Evolutionary conservation across 1,140 invertebrate genomes (phyloP), one percentile per base, ranked within the genome.

Genomic region (Bombus consobrinus): DNA sequence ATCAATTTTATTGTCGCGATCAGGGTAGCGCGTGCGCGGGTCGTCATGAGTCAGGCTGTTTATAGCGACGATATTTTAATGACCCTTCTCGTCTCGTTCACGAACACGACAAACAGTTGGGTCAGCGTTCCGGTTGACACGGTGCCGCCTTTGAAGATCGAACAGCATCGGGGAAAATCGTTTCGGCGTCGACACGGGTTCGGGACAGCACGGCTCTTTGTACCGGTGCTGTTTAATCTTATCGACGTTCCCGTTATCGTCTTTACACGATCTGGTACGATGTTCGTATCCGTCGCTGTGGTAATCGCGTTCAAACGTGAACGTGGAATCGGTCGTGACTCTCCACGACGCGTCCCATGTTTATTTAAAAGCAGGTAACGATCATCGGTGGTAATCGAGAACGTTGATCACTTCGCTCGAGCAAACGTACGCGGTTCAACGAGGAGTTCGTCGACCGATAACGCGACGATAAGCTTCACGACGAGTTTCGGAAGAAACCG

Each of bases 211-310:
- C 59, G 72, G 59, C 68, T 80, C 77, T 85, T 80, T 80, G 76
- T 85, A 82, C 37, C 69, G 13, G 22, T 43, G 13, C 22, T 72
- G 72, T 83, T 87, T 79, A 85, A 87, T 87, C 86, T 87, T 87
- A 87, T 87, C 86, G 68, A 3, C 15, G 28, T 62, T 18, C 32
- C 43, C 37, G 75, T 80, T 87, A 87, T 87, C 86, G 74, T 79
- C 69, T 74, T 74, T 74, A 85, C 82, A 87, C 86, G 76, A 87
- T 87, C 86, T 59, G 47, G 6, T 39, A 28, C 76, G 81, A 81
- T 47, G 15, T 32, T 4, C 18, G 12, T 37, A 47, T 34, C n/a
- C n/a, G 4, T 28, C 32, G 37, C 32, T 62, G 8, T 39, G 43
- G 62, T 6, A 6, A 32, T 66, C 62, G 13, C 81, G 73, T n/a